A percentile compares a stretch with the other conserved stretches of the same genome.
phyloP scores from a whole-genome alignment of 1,140 invertebrate species.

The Neotoxoptera formosana region DNA sequence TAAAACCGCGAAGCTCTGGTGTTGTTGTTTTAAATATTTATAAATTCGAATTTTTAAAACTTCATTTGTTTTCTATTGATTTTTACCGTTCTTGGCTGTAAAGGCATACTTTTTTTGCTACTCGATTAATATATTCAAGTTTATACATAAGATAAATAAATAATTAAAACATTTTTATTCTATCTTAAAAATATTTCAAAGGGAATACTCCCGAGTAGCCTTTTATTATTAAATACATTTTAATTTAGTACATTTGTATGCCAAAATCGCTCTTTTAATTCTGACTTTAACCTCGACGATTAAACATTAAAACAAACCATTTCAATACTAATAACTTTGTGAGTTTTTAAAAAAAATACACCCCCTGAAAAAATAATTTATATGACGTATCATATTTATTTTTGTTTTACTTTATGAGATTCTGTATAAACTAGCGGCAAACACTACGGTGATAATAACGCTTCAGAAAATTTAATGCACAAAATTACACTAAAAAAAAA shows the following conservation, averaged over 20 bases:
- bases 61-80: not conserved
- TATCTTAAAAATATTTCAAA: not conserved
- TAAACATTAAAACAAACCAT: not conserved
- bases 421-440: not conserved
- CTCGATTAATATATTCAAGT: not conserved
- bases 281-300: not conserved
- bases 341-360: not conserved
- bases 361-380: not conserved
- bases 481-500: slow-evolving; percentile 4
- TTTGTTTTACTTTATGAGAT: not conserved
- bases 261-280: not conserved
- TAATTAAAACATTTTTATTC: not conserved
- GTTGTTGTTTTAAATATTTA: not conserved
- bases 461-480: not conserved
- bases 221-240: not conserved
- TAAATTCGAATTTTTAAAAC: not conserved
- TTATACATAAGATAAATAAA: not conserved
- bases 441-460: not conserved
- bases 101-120: not conserved
- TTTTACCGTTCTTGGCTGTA: not conserved
- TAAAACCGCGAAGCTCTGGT: not conserved
- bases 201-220: not conserved
- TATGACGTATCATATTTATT: not conserved
- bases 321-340: not conserved
- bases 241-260: slow-evolving; percentile 20